Evolutionary conservation across 2,888 invertebrate genomes (phyloP).

Genomic region (Ethmia dodecea): DNA sequence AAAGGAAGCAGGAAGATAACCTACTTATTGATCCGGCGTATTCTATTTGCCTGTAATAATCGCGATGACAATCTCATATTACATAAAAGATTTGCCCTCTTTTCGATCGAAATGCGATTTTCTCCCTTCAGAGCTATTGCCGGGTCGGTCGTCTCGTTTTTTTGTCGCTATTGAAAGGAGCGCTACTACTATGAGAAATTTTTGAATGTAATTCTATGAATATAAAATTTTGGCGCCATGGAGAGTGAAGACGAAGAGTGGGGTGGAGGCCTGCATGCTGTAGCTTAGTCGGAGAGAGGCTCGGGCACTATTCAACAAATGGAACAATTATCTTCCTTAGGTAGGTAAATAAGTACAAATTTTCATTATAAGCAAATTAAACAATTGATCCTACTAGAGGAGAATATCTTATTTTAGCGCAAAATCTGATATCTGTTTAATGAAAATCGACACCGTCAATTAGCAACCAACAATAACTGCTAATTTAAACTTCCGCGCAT

Average conservation of each 20-base stretch:
- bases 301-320: too few species aligned
- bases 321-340: too few species aligned
- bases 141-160: conserved; percentile 59
- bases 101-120: conserved; percentile 76
- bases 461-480: conserved; percentile 27
- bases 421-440: conserved; percentile 28
- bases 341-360: too few species aligned
- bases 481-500: too few species aligned
- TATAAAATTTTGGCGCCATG: conserved; percentile 61
- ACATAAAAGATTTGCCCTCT: conserved; percentile 78
- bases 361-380: too few species aligned
- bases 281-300: conserved; percentile 23
- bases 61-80: conserved; percentile 78
- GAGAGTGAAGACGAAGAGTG: conserved; percentile 46
- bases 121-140: conserved; percentile 71
- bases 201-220: conserved; percentile 71
- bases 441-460: conserved; percentile 42
- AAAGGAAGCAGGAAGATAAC: conserved; percentile 74
- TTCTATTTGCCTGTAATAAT: conserved; percentile 78
- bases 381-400: too few species aligned
- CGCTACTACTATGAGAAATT: conserved; percentile 56
- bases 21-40: conserved; percentile 75
- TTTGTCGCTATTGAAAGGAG: conserved; percentile 66
- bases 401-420: too few species aligned
- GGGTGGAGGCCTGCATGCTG: conserved; percentile 24